Base-by-base conservation (phyloP, 64 coral and sea anemone species). In the Orbicella faveolata region DNA sequence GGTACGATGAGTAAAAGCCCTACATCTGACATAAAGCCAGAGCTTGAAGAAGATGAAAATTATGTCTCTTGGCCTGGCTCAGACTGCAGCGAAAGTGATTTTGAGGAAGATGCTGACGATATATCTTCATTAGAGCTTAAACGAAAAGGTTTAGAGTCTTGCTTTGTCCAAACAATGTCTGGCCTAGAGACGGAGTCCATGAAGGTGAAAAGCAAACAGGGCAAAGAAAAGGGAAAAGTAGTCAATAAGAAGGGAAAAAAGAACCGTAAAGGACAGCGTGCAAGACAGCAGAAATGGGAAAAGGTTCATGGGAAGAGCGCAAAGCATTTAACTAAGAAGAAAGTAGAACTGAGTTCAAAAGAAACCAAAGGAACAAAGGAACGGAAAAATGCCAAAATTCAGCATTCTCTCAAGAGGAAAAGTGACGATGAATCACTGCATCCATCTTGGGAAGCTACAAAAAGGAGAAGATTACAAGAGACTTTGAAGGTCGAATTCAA, bases 391-490 rank as follows among this genome's bases (percentile, higher is more conserved):
- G 35, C 25, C 11, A 61, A 79, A 80, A 11, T 0, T 61, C 39
- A 88, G 33, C 36, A 70, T 18, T 39, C 36, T 36, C 23, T 19
- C 26, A 48, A 80, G 48, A 59, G 37, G 8, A 62, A 68, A 52
- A 73, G 6, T 75, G 44, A 75, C 4, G 76, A 92, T 15, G 53
- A 68, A 54, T 19, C 63, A 63, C 87, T 94, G 23, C 92, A 94
- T 33, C 93, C 93, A 82, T 94, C 93, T 3, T 94, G 93, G 93
- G 89, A 94, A 88, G 93, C 93, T 9, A 87, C 77, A 61, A 94
- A 73, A 69, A 94, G 78, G 17, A 94, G 79, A 53, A 94, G 89
- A 53, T 83, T 52, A 73, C 79, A 85, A 55, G 87, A 94, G 84
- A 76, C 64, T 14, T 18, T 72, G 36, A 36, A 86, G 52, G 65